Evolutionary conservation across 2,113 vertebrate species (phyloP), one percentile per base, ranked within the genome.

Genomic region (Gambusia affinis): DNA sequence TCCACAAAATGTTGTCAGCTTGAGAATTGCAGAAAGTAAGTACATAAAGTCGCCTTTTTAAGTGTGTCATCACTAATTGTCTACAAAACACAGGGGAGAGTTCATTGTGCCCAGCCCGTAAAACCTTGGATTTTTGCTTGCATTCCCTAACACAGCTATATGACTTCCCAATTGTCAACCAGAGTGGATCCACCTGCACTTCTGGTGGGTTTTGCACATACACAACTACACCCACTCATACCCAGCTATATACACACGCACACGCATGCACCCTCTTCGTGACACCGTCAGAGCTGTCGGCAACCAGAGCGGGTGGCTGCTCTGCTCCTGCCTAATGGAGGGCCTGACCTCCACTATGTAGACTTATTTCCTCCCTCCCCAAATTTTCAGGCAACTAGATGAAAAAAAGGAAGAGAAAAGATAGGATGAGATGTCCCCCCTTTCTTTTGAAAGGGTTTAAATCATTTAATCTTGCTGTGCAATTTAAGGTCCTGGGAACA

Each of bases 301-400:
- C 79, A 85, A 87, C 84, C 80, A 83, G 87, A 90, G 86, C 80
- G 63, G 64, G 71, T 80, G 77, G 87, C 85, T 80, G 87, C 88
- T 91, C 81, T 73, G 78, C 88, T 89, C 71, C 77, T 79, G 76
- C 70, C 77, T 94, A 94, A 94, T 93, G 86, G 93, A 91, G 91
- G 91, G 84, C 89, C 85, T 92, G 91, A 93, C 93, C 92, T 91
- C 82, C 63, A 64, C 85, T 83, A 85, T 78, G 84, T 80, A 75
- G 82, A 85, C 84, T 90, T 92, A 91, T 92, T 92, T 93, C 87
- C 84, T 87, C 84, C 83, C 70, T 82, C 84, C 85, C 88, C 28
- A 85, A 91, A 92, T 76, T 88, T 89, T 89, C 82, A 86, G 81
- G 79, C 72, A 85, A 78, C 73, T 66, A 51, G 66, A 80, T 67